Conservation (phyloP, 1,140 invertebrate genomes). For the Sinella curviseta region DNA sequence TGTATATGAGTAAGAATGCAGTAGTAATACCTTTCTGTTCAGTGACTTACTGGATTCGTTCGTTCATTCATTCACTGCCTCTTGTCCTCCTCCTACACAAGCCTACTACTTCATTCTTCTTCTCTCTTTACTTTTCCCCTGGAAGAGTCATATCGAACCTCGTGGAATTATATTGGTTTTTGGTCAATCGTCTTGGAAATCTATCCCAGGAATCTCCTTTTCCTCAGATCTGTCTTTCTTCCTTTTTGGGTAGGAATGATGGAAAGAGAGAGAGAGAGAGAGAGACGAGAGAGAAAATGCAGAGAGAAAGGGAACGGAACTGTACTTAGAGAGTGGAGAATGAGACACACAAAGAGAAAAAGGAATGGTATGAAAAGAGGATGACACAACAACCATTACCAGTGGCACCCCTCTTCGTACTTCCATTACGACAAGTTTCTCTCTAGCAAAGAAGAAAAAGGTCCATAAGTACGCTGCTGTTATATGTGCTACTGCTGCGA, state of each 20-base stretch:
- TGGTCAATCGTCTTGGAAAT: slow-evolving; percentile 14
- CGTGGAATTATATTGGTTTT: not conserved
- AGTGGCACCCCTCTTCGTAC: not conserved
- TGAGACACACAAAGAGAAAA: not conserved
- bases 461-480: no score
- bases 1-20: no score
- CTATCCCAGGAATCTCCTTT: not conserved
- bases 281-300: not conserved
- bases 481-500: no score
- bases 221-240: not conserved
- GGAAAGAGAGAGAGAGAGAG: not conserved
- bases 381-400: slow-evolving; percentile 13
- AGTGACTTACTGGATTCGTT: no score
- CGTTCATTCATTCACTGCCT: not conserved
- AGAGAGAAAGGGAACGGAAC: not conserved
- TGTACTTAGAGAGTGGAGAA: not conserved
- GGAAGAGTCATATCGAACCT: not conserved
- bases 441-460: not conserved
- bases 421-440: not conserved
- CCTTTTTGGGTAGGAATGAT: not conserved
- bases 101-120: no score
- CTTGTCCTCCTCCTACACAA: no score
- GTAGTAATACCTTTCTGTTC: no score
- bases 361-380: not conserved
- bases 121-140: not conserved